Evolutionary conservation across 2,888 invertebrate genomes (phyloP).

Genomic region (Erebia epiphron): DNA sequence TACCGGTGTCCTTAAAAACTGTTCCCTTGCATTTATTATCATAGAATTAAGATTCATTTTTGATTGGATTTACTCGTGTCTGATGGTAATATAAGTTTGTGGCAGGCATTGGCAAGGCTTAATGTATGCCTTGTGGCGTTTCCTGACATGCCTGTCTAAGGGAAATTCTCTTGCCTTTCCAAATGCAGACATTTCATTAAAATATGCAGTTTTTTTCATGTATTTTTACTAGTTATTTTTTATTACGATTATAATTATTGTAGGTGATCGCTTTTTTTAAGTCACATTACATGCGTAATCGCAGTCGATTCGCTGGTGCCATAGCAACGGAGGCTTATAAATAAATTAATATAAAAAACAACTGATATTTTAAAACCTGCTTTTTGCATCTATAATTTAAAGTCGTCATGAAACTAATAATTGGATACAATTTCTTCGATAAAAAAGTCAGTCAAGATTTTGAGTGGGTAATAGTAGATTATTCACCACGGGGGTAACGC

Average conservation of each 20-base stretch:
- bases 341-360: too few relatives aligned
- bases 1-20: conserved; percentile 40
- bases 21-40: conserved; percentile 41
- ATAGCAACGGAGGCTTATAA: too few relatives aligned
- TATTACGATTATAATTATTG: background rate
- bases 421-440: too few relatives aligned
- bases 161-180: conserved; percentile 46
- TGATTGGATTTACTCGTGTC: conserved; percentile 2
- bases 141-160: conserved; percentile 46
- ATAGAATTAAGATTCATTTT: conserved; percentile 46
- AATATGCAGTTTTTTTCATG: conserved; percentile 6
- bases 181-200: conserved; percentile 36
- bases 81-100: conserved; percentile 43
- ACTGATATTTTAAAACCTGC: too few relatives aligned
- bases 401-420: too few relatives aligned
- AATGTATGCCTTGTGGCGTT: conserved; percentile 51
- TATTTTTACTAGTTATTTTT: background rate
- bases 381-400: too few relatives aligned
- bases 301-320: too few relatives aligned
- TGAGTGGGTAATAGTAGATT: too few relatives aligned
- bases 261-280: background rate
- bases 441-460: too few relatives aligned
- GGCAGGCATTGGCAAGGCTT: conserved; percentile 54
- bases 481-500: too few relatives aligned
- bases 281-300: too few relatives aligned